Base-by-base conservation (phyloP, 2,888 invertebrate species). In the Dryobotodes eremita region DNA sequence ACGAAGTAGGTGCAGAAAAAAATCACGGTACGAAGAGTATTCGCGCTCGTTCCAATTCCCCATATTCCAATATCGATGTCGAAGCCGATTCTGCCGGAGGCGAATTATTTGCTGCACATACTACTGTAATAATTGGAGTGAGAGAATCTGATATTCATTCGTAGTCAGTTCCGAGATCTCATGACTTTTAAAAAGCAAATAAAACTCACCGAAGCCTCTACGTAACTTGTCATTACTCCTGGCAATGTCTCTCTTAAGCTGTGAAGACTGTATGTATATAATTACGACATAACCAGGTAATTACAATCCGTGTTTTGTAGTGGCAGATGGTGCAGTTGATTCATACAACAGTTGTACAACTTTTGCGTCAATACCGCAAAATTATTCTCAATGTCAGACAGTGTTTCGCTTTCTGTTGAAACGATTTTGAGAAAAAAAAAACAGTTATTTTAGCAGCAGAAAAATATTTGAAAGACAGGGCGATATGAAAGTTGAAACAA, bases 261-360 rank as follows among this genome's bases (percentile, higher is more conserved):
- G 59, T 68, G 31, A 57, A 23, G 31, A 46, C 64, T 61, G 68
- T 55, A 64, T 46, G n/a, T 68, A 61, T 75, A 73, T 79, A 31
- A 82, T 88, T 86, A 84, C 77, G 70, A 75, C 0, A 74, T 87
- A 84, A 79, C 78, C 71, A 73, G 78, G 83, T 87, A 87, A 90
- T 90, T 90, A 88, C 85, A 82, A 87, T 85, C 77, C 80, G 80
- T 82, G 75, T 80, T 75, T 83, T 89, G 81, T 88, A 90, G 89
- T 90, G 91, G 90, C 90, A 91, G 90, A 90, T 91, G 90, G 89
- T 90, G 91, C 86, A 89, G 89, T 90, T 86, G 84, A 84, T 88
- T 86, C 86, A 88, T 48, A 86, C 81, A 86, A 85, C 82, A 91
- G 92, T 89, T 89, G 89, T 88, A 89, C 87, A 88, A 89, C 88